Percentiles rank a stretch among this genome's conserved stretches.
phyloP scores from a whole-genome alignment of 2,888 invertebrate genomes.

The Lasioglossum morio region DNA sequence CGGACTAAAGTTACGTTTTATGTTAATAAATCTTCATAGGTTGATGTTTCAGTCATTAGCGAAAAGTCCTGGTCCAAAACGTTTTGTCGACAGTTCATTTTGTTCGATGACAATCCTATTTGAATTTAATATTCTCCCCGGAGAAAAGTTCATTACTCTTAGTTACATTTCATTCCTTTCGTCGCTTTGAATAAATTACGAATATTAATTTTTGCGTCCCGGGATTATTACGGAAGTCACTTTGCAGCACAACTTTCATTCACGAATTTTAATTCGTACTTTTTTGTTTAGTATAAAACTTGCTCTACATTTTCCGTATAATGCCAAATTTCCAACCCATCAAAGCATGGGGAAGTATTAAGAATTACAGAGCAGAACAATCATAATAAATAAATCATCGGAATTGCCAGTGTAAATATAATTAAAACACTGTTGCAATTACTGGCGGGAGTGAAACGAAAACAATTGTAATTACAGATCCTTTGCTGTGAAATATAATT shows the following conservation, averaged over 20 bases:
- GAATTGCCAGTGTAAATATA: not conserved
- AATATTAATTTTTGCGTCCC: not conserved
- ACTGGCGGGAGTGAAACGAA: not conserved
- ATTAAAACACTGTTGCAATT: not conserved
- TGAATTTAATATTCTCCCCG: conserved; percentile 5
- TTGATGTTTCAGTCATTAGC: conserved; percentile 4
- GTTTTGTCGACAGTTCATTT: conserved; percentile 20
- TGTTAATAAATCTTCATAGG: conserved; percentile 5
- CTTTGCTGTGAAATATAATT: not conserved
- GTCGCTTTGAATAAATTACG: conserved; percentile 15
- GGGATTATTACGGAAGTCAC: not conserved
- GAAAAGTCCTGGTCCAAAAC: not conserved
- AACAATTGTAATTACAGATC: not conserved
- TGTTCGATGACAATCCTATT: conserved; percentile 14
- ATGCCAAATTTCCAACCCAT: not conserved
- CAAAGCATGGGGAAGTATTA: not conserved
- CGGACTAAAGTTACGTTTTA: not conserved
- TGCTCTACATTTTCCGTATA: not conserved
- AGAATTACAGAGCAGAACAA: not conserved
- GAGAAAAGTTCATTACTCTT: conserved; percentile 2
- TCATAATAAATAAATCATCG: not conserved
- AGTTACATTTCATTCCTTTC: not conserved
- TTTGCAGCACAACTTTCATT: not conserved
- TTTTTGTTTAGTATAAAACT: not conserved
- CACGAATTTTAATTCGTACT: not conserved